phyloP scores from a whole-genome alignment of 2,113 vertebrate species.

The Gadus macrocephalus region DNA sequence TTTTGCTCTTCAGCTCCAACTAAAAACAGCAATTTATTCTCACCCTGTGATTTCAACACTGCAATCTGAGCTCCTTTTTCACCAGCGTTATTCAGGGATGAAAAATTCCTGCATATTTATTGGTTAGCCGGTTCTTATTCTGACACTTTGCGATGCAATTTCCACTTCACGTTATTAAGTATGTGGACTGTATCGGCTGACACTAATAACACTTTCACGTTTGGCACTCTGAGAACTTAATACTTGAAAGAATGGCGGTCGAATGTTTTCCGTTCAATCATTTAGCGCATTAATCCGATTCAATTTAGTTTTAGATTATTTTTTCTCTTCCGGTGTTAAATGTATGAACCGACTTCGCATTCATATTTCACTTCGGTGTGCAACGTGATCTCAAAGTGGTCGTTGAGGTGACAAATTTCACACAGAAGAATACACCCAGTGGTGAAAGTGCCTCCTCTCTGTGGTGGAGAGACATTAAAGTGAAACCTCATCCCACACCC shows the following conservation, averaged over 20 bases:
- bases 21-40: no score
- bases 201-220: slow-evolving; percentile 7
- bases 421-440: slow-evolving; percentile 45
- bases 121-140: slow-evolving; percentile 30
- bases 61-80: no score
- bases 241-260: slow-evolving; percentile 57
- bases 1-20: no score
- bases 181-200: slow-evolving; percentile 36
- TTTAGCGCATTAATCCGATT: slow-evolving; percentile 43
- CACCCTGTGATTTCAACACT: no score
- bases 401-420: slow-evolving; percentile 56
- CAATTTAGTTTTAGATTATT: neutral
- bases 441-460: slow-evolving; percentile 57
- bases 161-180: slow-evolving; percentile 48
- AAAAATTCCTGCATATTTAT: slow-evolving; percentile 14
- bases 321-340: slow-evolving; percentile 32
- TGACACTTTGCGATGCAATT: slow-evolving; percentile 24
- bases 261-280: neutral
- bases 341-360: slow-evolving; percentile 51
- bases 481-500: slow-evolving; percentile 29
- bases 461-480: slow-evolving; percentile 48
- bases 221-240: slow-evolving; percentile 27
- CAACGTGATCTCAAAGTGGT: slow-evolving; percentile 45
- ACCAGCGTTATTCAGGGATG: no score
- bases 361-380: slow-evolving; percentile 46